Evolutionary conservation across 2,888 invertebrate genomes (phyloP).

Genomic region (Cyclophora punctaria): DNA sequence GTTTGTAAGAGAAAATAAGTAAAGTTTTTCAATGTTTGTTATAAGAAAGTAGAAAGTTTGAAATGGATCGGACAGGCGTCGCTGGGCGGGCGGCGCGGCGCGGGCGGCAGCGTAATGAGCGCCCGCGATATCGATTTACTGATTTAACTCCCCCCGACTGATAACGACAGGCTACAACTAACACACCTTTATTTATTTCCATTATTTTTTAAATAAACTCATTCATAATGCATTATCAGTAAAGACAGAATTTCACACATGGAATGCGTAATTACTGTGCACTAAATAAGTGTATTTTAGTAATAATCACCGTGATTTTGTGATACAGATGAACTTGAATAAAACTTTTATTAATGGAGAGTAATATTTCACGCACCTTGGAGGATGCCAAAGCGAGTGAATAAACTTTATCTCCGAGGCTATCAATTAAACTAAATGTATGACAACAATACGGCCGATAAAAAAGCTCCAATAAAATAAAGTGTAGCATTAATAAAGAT

Average conservation of each 20-base stretch:
- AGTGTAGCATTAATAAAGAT: slow-evolving; percentile 71
- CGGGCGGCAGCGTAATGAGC: slow-evolving; percentile 29
- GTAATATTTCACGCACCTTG: no score
- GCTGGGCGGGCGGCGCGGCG: no score
- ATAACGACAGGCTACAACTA: slow-evolving; percentile 54
- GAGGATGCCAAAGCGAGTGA: background rate
- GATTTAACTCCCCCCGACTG: slow-evolving; percentile 64
- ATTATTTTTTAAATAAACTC: slow-evolving; percentile 3
- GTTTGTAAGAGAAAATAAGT: slow-evolving; percentile 23
- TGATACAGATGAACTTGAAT: no score
- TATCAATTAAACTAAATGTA: slow-evolving; percentile 58
- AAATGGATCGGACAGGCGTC: slow-evolving; percentile 31
- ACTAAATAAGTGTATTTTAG: no score
- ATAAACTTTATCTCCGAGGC: slow-evolving; percentile 14
- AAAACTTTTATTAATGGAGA: no score
- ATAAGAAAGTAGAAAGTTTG: slow-evolving; percentile 36
- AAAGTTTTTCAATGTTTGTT: slow-evolving; percentile 23
- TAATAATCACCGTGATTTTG: no score
- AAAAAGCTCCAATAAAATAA: slow-evolving; percentile 69
- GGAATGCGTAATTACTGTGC: no score
- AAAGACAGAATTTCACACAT: no score
- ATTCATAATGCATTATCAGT: no score
- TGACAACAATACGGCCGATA: slow-evolving; percentile 58
- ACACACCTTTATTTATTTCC: slow-evolving; percentile 16
- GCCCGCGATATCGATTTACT: slow-evolving; percentile 61